These are phyloP conservation scores for Rhombomys opimus DNA, from an alignment of 2,113 vertebrate genomes.

Conservation along the genomic window DNA sequence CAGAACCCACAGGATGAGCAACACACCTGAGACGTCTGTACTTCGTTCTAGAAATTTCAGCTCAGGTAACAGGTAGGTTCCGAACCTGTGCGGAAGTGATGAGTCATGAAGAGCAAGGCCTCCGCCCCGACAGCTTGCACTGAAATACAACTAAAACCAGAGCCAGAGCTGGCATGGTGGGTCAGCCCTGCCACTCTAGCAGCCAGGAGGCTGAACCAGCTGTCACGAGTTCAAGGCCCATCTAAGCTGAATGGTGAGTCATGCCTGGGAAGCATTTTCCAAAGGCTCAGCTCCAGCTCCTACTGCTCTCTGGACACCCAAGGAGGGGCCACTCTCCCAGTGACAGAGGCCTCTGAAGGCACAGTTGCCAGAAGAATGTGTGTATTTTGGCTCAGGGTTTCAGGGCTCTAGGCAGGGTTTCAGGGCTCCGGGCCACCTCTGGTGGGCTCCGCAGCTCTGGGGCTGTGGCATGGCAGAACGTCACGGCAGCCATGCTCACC, in stretches of 20 bases:
- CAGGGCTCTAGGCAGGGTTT: not conserved
- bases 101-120: fast-evolving
- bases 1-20: not conserved
- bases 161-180: not conserved
- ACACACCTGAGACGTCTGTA: not conserved
- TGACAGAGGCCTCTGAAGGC: not conserved
- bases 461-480: not conserved
- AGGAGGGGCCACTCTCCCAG: not conserved
- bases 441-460: not conserved
- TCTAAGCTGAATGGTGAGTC: not conserved
- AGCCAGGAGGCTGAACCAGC: not conserved
- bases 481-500: not conserved
- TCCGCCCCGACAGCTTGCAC: not conserved
- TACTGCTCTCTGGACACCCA: fast-evolving
- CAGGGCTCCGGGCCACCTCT: not conserved
- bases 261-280: not conserved
- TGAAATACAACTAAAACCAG: not conserved
- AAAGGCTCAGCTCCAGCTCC: not conserved
- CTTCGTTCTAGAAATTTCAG: not conserved
- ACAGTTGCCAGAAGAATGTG: not conserved
- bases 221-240: not conserved
- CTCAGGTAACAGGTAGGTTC: not conserved
- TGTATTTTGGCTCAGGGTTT: no score
- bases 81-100: not conserved
- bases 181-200: no score